Evolutionary conservation across 2,888 invertebrate genomes (phyloP).

Genomic region (Clunio marinus): DNA sequence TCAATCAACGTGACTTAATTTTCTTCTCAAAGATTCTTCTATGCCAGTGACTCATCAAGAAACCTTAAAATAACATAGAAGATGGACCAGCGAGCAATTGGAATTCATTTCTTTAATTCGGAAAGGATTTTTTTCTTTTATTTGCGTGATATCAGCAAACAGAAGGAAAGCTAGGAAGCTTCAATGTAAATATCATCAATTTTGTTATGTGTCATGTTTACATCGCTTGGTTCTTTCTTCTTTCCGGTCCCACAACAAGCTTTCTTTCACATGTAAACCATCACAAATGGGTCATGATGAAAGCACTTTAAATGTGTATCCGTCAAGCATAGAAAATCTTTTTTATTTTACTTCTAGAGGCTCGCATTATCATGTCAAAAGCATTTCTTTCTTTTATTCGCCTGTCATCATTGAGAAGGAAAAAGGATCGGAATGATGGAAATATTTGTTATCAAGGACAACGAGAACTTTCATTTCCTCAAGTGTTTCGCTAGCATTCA

Average conservation of each 20-base stretch:
- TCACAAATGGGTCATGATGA: conserved; percentile 20
- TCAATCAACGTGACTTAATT: no score
- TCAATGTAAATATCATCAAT: conserved; percentile 10
- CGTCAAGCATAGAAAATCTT: no score
- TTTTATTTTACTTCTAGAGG: no score
- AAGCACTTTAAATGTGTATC: not conserved
- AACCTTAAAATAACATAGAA: no score
- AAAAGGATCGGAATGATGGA: not conserved
- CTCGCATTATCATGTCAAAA: not conserved
- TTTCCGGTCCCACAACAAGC: no score
- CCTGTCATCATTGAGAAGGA: not conserved
- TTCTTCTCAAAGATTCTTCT: no score
- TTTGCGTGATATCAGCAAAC: conserved; percentile 3
- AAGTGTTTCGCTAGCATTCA: not conserved
- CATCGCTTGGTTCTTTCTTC: not conserved
- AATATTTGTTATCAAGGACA: not conserved
- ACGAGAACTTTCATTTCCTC: no score
- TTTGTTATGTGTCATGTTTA: conserved; percentile 11
- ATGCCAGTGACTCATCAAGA: no score
- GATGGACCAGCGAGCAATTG: no score
- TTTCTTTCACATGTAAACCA: not conserved
- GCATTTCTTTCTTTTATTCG: not conserved
- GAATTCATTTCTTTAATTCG: no score
- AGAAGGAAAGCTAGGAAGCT: not conserved
- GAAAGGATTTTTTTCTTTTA: no score